Base-by-base conservation (phyloP, 2,888 invertebrate genomes). In the Polietes domitor region DNA sequence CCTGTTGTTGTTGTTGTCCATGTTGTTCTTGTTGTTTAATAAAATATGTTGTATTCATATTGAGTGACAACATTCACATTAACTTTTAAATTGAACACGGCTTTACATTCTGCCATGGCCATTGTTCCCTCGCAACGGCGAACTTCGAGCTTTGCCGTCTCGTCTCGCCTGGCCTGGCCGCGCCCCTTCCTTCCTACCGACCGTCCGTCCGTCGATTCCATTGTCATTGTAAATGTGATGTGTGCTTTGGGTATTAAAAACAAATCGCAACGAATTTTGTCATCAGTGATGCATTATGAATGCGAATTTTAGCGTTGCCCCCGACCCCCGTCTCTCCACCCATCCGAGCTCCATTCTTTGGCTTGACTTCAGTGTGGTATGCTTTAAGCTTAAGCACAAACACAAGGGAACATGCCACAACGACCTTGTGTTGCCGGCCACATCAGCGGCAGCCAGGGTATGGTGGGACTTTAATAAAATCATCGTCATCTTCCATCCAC, bases 191-290 rank as follows among this genome's bases (percentile, higher is more conserved):
- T 32, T 7, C 32, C 32, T 37, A 12, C n/a, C n/a, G n/a, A 2
- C 12, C 47, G 58, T 24, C 17, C 68, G 9, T 37, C 12, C 26
- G 72, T 76, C 72, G 75, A 0, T 58, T 58, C 58, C 58, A 58
- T 77, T 81, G 73, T 81, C 84, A 78, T 81, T 63, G 68, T 76
- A 68, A 76, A 84, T 76, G 81, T 81, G 84, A 76, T 81, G 73
- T 81, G 78, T 79, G 84, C 81, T 76, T 81, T 76, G 84, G 84
- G 84, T 81, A 84, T 84, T 84, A 84, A 84, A 79, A 84, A 81
- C 84, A 84, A 84, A 81, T 84, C 84, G 84, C 76, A 79, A 74
- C 63, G 81, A 84, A 81, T 84, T 84, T 81, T 84, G 76, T 81
- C 84, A 79, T 84, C 84, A 76, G 73, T 79, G 81, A 81, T 84